Percentiles rank a stretch among this genome's conserved stretches.
Evolutionary conservation across 2,888 invertebrate genomes (phyloP).

Genomic region (Torymus auratus): DNA sequence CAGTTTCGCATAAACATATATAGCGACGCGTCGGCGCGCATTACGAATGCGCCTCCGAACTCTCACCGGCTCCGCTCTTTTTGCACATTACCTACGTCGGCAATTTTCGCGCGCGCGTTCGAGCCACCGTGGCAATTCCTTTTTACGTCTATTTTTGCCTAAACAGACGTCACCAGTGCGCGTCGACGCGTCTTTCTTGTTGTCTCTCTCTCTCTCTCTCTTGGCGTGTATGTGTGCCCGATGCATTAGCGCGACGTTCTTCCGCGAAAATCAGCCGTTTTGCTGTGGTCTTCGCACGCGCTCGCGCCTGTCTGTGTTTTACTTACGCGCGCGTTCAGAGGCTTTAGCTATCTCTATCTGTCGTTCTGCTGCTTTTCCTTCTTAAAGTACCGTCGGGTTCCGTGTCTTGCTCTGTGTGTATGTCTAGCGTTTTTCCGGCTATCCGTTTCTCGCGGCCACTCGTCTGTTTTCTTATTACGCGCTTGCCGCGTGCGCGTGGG

Average conservation of each 20-base stretch:
- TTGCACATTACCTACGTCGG: not conserved
- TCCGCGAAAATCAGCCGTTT: slow-evolving; percentile 47
- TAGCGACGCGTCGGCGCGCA: not conserved
- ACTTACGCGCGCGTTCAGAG: not conserved
- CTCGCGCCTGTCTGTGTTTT: not conserved
- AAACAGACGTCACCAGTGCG: slow-evolving; percentile 25
- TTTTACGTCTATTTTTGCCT: slow-evolving; percentile 36
- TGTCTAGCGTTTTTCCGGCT: not conserved
- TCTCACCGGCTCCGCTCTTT: slow-evolving; percentile 8
- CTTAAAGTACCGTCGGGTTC: not conserved
- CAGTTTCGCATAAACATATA: not conserved
- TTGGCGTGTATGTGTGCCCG: slow-evolving; percentile 33
- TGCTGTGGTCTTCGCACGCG: not conserved
- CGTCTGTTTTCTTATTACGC: not conserved
- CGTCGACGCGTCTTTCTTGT: too few relatives aligned
- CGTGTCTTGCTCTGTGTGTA: not conserved
- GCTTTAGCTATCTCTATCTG: slow-evolving; percentile 5
- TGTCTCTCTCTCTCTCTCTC: not conserved
- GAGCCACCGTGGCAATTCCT: slow-evolving; percentile 19
- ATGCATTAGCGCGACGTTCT: slow-evolving; percentile 52
- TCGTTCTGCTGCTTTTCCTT: not conserved
- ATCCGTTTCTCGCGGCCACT: not conserved
- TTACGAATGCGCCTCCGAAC: slow-evolving; percentile 15
- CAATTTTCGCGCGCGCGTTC: slow-evolving; percentile 25
- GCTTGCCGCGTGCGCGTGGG: too few relatives aligned